Base-by-base conservation (phyloP, 2,797 vertebrate species). In the Erpetoichthys calabaricus region DNA sequence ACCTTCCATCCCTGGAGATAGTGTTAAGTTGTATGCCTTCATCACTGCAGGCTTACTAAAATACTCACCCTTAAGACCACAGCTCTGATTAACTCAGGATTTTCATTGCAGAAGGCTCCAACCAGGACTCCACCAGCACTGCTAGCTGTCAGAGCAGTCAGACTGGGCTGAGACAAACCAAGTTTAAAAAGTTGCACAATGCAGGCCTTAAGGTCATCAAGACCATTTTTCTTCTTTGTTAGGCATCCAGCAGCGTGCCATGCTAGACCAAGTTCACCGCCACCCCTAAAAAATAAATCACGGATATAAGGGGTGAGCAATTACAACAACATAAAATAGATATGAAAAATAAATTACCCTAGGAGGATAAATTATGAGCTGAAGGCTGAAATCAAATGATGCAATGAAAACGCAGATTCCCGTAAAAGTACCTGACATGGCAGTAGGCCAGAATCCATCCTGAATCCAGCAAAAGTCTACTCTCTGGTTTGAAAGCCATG, bases 361-460 rank as follows among this genome's bases (percentile, higher is more conserved):
- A 49, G 47, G 6, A 49, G 9, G 4, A 6, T 49, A 49, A 49
- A 49, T 9, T 7, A 9, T 49, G 47, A 9, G 47, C 47, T 49
- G 47, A 49, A 49, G 47, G 8, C 25, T 55, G 44, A 42, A 8
- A 55, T 41, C 53, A 55, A 8, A 8, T 2, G 8, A 42, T 44
- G 44, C n/a, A 55, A 9, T 2, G 25, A 25, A 25, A 25, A 25
- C 25, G 25, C 25, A 25, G 25, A 25, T 25, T 25, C 25, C 25
- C 25, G 25, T 9, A 10, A 46, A 10, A 51, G 45, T 78, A 98
- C 96, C 96, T 89, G 72, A 99, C 88, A 44, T 98, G 96, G 74
- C 96, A 98, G 72, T 89, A 98, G 47, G 91, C 94, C 71, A 99
- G 81, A 70, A 85, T 86, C 96, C 94, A 99, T 46, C 88, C 91